These are phyloP conservation scores for Blera fallax DNA, from an alignment of 2,888 invertebrate genomes.

Conservation along the genomic window DNA sequence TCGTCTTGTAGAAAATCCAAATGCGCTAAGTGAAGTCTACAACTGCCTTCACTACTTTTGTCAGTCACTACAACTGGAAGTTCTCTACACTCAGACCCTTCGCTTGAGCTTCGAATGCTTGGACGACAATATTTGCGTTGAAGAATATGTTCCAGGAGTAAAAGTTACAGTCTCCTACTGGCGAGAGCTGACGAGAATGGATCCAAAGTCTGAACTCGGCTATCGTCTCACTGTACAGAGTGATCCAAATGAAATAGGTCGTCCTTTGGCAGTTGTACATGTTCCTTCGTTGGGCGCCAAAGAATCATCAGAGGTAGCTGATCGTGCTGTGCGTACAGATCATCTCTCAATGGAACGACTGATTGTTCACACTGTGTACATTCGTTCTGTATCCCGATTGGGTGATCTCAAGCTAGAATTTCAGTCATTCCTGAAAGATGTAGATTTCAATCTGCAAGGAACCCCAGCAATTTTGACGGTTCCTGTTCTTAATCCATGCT, in stretches of 20 bases:
- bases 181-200: constrained; percentile 85
- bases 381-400: constrained; percentile 92
- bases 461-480: constrained; percentile 96
- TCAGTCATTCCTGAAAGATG: constrained; percentile 84
- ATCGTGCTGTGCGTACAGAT: constrained; percentile 92
- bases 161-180: constrained; percentile 97
- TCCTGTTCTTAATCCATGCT: constrained; percentile 93
- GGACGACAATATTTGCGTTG: constrained; percentile 93
- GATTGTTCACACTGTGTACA: constrained; percentile 96
- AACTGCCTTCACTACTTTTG: constrained; percentile 95
- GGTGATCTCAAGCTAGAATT: constrained; percentile 89
- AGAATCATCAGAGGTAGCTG: constrained; percentile 85
- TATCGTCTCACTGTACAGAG: constrained; percentile 95
- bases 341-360: constrained; percentile 97
- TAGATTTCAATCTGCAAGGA: constrained; percentile 92
- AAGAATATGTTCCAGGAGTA: constrained; percentile 94
- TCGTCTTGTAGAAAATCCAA: constrained; percentile 87
- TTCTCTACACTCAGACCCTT: constrained; percentile 93
- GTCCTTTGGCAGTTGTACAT: constrained; percentile 88
- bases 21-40: constrained; percentile 91
- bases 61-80: constrained; percentile 96
- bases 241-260: constrained; percentile 90
- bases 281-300: constrained; percentile 83
- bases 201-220: constrained; percentile 92
- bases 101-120: constrained; percentile 93